These are phyloP conservation scores for Epinotia demarniana DNA, from an alignment of 2,888 invertebrate species.

Conservation along the genomic window DNA sequence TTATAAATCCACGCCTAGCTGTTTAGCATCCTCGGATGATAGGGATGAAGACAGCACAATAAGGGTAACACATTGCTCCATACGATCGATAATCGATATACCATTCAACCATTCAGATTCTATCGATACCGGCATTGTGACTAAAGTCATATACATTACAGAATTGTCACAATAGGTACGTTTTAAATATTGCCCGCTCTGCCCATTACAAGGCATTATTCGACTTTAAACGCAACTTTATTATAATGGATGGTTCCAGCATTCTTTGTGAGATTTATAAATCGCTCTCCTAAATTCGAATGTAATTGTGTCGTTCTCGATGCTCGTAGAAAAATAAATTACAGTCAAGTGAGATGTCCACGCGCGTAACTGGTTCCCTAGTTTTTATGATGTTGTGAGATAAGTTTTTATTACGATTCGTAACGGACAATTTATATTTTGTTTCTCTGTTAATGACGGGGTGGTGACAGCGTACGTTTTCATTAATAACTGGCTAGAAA, in stretches of 20 bases:
- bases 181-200: constrained; percentile 38
- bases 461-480: constrained; percentile 67
- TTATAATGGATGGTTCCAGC: constrained; percentile 28
- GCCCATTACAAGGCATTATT: constrained; percentile 39
- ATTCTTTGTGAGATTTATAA: constrained; percentile 37
- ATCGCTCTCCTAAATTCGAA: constrained; percentile 37
- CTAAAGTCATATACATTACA: constrained; percentile 59
- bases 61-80: constrained; percentile 69
- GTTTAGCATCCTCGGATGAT: constrained; percentile 62
- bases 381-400: constrained; percentile 41
- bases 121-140: constrained; percentile 74
- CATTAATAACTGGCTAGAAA: constrained; percentile 66
- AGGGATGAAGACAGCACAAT: constrained; percentile 80
- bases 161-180: constrained; percentile 55
- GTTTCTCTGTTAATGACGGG: constrained; percentile 48
- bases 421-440: constrained; percentile 58
- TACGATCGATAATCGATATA: constrained; percentile 68
- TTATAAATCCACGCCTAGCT: constrained; percentile 68
- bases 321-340: constrained; percentile 35
- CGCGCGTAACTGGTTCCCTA: constrained; percentile 28
- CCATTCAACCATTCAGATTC: constrained; percentile 73
- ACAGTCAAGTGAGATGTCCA: constrained; percentile 42
- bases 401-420: constrained; percentile 55
- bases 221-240: constrained; percentile 32
- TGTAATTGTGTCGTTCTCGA: constrained; percentile 21